phyloP scores from a whole-genome alignment of 2,113 vertebrate genomes.

The Tonatia bakeri region DNA sequence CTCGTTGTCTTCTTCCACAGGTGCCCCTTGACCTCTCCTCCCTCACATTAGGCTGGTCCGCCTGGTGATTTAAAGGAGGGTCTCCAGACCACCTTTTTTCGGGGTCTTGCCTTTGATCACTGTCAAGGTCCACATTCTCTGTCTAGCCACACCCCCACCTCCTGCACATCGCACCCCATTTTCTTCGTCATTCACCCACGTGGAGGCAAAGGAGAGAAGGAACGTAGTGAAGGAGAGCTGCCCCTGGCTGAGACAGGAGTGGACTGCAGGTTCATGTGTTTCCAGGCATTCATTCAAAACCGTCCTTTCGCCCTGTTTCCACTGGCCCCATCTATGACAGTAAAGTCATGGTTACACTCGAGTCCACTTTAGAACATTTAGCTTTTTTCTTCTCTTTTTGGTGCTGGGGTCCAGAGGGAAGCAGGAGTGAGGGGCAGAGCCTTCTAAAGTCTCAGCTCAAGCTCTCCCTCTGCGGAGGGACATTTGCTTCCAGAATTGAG shows the following conservation, averaged over 20 bases:
- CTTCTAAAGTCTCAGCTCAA: background rate
- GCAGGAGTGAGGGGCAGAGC: background rate
- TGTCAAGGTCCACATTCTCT: background rate
- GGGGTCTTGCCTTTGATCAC: background rate
- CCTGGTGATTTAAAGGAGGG: background rate
- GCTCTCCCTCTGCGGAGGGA: background rate
- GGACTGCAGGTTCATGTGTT: accelerated
- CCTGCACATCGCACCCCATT: background rate
- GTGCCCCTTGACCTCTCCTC: background rate
- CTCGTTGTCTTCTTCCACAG: background rate
- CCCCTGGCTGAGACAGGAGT: background rate
- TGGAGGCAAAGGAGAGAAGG: background rate
- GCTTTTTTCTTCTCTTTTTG: background rate
- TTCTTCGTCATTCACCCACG: background rate
- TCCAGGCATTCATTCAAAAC: background rate
- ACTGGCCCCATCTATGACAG: background rate
- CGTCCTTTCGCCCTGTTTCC: background rate
- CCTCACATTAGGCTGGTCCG: background rate
- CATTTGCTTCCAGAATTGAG: slow-evolving; percentile 13
- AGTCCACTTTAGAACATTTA: background rate
- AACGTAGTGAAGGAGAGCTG: background rate
- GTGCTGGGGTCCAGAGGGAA: background rate
- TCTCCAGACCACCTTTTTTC: background rate
- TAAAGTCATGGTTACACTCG: background rate
- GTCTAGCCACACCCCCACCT: no score